Evolutionary conservation across 2,113 vertebrate species (phyloP).

Genomic region (Paedocypris sp.): DNA sequence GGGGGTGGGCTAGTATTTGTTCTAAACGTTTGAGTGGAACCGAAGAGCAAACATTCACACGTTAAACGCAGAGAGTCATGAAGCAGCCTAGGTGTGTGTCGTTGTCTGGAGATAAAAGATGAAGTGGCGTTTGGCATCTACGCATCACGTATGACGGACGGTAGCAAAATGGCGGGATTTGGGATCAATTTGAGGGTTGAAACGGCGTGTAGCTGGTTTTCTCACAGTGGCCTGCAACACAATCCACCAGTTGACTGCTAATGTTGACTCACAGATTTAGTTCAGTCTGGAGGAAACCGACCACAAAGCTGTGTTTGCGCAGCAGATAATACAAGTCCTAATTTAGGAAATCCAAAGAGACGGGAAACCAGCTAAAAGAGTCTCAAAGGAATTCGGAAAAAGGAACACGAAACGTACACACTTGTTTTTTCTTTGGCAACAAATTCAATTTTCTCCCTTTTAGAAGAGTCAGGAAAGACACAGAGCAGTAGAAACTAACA

Average conservation of each 20-base stretch:
- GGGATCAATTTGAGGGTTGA: not conserved
- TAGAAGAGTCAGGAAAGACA: too few relatives aligned
- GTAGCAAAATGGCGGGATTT: too few relatives aligned
- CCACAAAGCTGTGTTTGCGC: constrained; percentile 15
- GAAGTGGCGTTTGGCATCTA: too few relatives aligned
- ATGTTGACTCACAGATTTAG: constrained; percentile 24
- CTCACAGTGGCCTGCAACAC: not conserved
- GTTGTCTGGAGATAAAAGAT: too few relatives aligned
- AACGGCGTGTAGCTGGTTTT: not conserved
- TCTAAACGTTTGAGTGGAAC: constrained; percentile 14
- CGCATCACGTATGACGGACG: too few relatives aligned
- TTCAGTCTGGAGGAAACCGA: constrained; percentile 23
- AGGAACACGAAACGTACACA: too few relatives aligned
- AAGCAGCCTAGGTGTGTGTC: too few relatives aligned
- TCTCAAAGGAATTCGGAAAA: not conserved
- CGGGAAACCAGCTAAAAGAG: not conserved
- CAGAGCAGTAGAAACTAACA: too few relatives aligned
- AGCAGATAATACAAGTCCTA: constrained; percentile 12
- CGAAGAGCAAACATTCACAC: not conserved
- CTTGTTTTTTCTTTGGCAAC: too few relatives aligned
- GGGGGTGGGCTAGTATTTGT: not conserved
- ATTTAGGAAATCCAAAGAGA: constrained; percentile 6
- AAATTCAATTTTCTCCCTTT: too few relatives aligned
- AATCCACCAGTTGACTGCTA: constrained; percentile 18
- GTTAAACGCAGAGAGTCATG: not conserved